A percentile compares a stretch with the other conserved stretches of the same genome.
These are phyloP conservation scores for Anthopleura xanthogrammica DNA, from an alignment of 92 coral and sea anemone species.

Conservation along the genomic window DNA sequence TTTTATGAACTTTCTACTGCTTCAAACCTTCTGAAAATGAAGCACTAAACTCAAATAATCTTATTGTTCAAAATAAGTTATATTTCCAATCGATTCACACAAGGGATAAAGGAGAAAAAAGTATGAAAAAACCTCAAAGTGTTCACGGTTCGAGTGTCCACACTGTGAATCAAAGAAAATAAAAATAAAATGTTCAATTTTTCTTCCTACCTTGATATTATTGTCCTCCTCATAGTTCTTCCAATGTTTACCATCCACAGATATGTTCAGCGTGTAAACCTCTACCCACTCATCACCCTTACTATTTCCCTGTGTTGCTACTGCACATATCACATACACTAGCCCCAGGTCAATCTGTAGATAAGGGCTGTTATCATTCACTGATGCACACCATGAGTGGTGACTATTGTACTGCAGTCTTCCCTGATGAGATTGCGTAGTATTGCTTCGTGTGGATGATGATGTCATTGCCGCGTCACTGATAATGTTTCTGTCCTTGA, in stretches of 20 bases:
- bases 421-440: conserved; percentile 21
- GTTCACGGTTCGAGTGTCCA: no score
- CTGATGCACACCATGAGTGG: conserved; percentile 21
- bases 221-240: conserved; percentile 23
- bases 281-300: conserved; percentile 19
- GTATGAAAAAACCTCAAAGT: no score
- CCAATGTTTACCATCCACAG: conserved; percentile 43
- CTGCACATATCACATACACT: conserved; percentile 23
- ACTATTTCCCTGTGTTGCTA: conserved; percentile 22
- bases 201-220: background rate
- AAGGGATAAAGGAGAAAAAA: no score
- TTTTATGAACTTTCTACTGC: no score
- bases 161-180: no score
- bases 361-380: background rate
- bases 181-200: no score
- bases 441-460: background rate
- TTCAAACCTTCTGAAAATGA: no score
- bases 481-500: background rate
- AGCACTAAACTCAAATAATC: no score
- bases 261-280: conserved; percentile 22
- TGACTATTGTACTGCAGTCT: background rate
- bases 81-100: no score
- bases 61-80: no score
- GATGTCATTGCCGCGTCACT: background rate
- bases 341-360: conserved; percentile 22